Conservation (phyloP, 2,888 invertebrate genomes). For the Pterobdella sp. region DNA sequence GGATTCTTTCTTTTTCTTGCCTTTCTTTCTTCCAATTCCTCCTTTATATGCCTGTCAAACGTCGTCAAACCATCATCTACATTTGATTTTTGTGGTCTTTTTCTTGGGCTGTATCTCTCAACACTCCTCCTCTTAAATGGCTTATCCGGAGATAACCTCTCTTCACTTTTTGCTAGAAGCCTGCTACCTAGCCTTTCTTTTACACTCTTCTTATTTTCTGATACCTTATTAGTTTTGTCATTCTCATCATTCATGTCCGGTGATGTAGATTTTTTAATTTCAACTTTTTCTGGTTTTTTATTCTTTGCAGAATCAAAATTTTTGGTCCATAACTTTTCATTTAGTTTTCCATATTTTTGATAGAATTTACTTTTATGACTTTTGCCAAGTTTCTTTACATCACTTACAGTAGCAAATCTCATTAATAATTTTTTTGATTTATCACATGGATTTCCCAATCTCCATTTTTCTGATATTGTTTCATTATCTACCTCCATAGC, state of each 20-base stretch:
- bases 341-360: background rate
- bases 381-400: background rate
- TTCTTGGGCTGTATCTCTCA: background rate
- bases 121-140: background rate
- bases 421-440: background rate
- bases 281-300: background rate
- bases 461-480: background rate
- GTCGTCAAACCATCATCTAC: background rate
- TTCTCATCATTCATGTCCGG: no score
- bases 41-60: slow-evolving; percentile 3
- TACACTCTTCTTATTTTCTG: background rate
- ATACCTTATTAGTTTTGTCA: background rate
- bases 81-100: background rate
- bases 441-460: background rate
- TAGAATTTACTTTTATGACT: background rate
- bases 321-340: slow-evolving; percentile 1
- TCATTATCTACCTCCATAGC: background rate
- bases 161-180: background rate
- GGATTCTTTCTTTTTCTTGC: background rate
- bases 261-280: background rate
- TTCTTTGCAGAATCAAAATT: background rate
- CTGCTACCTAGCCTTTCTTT: slow-evolving; percentile 6
- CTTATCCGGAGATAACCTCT: background rate
- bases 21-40: background rate
- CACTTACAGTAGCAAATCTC: background rate